Percentiles rank a stretch among this genome's conserved stretches.
Conservation (phyloP, 1,140 invertebrate genomes). For the Musca vetustissima region DNA sequence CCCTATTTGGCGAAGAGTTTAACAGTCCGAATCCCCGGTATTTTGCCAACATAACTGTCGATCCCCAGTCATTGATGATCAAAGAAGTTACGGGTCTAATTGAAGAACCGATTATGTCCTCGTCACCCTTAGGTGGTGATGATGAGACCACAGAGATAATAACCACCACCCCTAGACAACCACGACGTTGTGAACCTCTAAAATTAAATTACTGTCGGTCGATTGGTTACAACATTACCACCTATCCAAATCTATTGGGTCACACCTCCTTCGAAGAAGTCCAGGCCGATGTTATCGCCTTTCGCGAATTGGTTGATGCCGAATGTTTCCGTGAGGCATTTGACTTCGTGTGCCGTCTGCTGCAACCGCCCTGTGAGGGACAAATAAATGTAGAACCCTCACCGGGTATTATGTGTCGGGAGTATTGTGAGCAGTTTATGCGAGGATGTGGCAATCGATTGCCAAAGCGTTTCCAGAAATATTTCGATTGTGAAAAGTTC, state of each 20-base stretch:
- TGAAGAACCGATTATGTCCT: conserved; percentile 51
- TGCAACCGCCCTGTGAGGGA: conserved; percentile 74
- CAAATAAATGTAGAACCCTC: conserved; percentile 45
- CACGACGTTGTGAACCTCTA: conserved; percentile 68
- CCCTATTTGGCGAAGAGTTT: conserved; percentile 51
- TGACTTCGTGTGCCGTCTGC: conserved; percentile 81
- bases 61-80: conserved; percentile 67
- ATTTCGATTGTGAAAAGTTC: conserved; percentile 78
- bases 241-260: conserved; percentile 79
- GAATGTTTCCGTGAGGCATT: conserved; percentile 83
- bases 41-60: conserved; percentile 66
- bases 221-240: conserved; percentile 76
- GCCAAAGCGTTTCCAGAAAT: conserved; percentile 67
- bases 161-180: conserved; percentile 53
- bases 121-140: conserved; percentile 47
- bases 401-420: conserved; percentile 67
- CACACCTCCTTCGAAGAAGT: conserved; percentile 69
- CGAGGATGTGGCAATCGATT: conserved; percentile 76
- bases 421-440: conserved; percentile 85
- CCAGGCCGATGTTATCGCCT: conserved; percentile 75
- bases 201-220: conserved; percentile 72
- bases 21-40: conserved; percentile 57
- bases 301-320: conserved; percentile 82
- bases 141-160: conserved; percentile 46
- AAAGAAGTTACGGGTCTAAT: conserved; percentile 59